Conservation (phyloP, 2,888 invertebrate species). For the Caenorhabditis plicata region DNA sequence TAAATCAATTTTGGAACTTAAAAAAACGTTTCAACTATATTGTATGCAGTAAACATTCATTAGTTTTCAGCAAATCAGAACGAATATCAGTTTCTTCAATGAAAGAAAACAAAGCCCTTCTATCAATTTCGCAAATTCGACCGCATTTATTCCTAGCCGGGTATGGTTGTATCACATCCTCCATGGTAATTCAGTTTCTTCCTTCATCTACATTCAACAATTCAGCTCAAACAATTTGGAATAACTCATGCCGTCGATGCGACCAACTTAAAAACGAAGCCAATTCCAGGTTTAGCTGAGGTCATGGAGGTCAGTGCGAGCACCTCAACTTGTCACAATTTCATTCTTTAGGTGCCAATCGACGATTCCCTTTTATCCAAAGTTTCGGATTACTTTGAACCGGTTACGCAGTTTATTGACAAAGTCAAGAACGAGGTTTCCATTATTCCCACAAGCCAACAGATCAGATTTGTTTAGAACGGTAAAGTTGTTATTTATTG, state of each 20-base stretch:
- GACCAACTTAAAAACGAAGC: slow-evolving; percentile 52
- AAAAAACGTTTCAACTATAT: too few relatives aligned
- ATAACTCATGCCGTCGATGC: slow-evolving; percentile 61
- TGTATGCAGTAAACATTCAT: too few relatives aligned
- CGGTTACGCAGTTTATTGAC: slow-evolving; percentile 39
- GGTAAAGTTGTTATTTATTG: slow-evolving; percentile 42
- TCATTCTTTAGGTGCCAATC: slow-evolving; percentile 30
- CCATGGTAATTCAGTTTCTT: slow-evolving; percentile 21
- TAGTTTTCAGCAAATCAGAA: background rate
- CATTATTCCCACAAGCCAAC: background rate
- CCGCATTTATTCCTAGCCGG: slow-evolving; percentile 47
- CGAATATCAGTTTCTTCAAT: too few relatives aligned
- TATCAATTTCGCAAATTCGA: slow-evolving; percentile 37
- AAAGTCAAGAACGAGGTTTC: slow-evolving; percentile 41
- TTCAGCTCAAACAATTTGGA: slow-evolving; percentile 46
- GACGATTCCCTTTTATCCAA: slow-evolving; percentile 39
- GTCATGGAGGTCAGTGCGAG: slow-evolving; percentile 13
- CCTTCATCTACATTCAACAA: too few relatives aligned
- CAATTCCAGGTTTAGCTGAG: slow-evolving; percentile 19
- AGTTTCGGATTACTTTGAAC: slow-evolving; percentile 38
- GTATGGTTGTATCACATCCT: slow-evolving; percentile 47
- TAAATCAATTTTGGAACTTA: too few relatives aligned
- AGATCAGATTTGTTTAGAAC: slow-evolving; percentile 18
- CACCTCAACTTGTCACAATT: background rate
- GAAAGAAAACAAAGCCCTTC: slow-evolving; percentile 8